Evolutionary conservation across 1,140 invertebrate species (phyloP).

Genomic region (Eriocheir sinensis): DNA sequence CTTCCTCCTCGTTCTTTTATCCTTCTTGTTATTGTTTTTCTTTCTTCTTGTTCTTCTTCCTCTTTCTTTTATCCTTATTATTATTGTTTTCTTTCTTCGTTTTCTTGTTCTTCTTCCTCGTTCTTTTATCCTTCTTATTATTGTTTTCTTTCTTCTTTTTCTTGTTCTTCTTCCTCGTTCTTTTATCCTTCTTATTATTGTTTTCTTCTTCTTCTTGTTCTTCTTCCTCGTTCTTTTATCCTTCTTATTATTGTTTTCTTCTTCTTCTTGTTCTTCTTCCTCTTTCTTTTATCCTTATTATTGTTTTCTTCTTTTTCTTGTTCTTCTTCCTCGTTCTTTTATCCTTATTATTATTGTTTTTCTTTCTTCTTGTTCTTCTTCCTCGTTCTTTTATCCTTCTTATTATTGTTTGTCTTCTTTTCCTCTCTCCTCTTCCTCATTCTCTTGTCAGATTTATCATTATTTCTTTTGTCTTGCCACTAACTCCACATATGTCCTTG

Average conservation of each 20-base stretch:
- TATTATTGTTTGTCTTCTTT: not conserved
- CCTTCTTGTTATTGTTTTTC: not conserved
- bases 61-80: not conserved
- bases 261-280: not conserved
- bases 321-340: not conserved
- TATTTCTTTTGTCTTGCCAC: not conserved
- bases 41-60: not conserved
- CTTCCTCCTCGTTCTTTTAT: not conserved
- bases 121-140: too few relatives aligned
- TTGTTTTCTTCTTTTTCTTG: not conserved
- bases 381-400: not conserved
- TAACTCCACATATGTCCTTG: not conserved
- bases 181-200: not conserved
- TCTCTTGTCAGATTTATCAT: not conserved
- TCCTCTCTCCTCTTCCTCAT: not conserved
- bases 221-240: not conserved
- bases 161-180: conserved; percentile 11
- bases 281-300: not conserved
- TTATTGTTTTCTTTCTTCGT: too few relatives aligned
- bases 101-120: too few relatives aligned
- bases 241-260: not conserved
- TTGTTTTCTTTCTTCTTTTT: not conserved
- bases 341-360: not conserved
- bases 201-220: too few relatives aligned
- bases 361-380: not conserved